These are phyloP conservation scores for Mesorhabditis belari DNA, from an alignment of 2,888 invertebrate species.

Conservation along the genomic window DNA sequence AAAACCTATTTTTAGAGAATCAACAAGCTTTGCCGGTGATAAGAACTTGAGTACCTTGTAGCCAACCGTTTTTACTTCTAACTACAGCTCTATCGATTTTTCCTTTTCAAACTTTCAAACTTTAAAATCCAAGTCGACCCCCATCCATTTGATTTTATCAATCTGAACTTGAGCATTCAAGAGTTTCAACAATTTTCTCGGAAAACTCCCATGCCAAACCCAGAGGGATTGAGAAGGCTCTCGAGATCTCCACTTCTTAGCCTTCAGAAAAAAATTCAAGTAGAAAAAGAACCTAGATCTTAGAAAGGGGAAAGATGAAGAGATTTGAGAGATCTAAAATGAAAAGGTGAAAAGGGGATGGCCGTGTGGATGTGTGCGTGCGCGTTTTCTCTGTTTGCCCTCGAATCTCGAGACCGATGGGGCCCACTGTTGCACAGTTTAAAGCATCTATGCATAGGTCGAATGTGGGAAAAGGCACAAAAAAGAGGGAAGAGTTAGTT, in stretches of 20 bases:
- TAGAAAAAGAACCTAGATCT: not conserved
- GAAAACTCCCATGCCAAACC: not conserved
- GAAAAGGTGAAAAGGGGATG: too few relatives aligned
- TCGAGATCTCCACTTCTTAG: not conserved
- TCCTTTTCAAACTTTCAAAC: not conserved
- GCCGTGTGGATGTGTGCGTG: not conserved
- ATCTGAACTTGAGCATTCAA: too few relatives aligned
- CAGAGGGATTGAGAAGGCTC: not conserved
- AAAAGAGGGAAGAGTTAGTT: not conserved
- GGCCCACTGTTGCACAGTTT: not conserved
- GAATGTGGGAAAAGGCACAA: too few relatives aligned
- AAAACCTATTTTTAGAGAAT: not conserved
- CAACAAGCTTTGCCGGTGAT: not conserved
- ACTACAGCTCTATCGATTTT: not conserved
- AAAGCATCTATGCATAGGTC: too few relatives aligned
- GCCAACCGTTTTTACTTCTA: not conserved
- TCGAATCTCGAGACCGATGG: not conserved
- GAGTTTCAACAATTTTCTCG: not conserved
- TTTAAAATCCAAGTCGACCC: not conserved
- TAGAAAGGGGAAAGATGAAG: not conserved
- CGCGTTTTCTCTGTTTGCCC: not conserved
- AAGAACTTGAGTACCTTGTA: not conserved
- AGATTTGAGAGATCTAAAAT: not conserved
- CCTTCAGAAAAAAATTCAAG: too few relatives aligned
- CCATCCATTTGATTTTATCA: too few relatives aligned